Conservation (phyloP, 2,113 vertebrate genomes). For the Dromas ardeola region DNA sequence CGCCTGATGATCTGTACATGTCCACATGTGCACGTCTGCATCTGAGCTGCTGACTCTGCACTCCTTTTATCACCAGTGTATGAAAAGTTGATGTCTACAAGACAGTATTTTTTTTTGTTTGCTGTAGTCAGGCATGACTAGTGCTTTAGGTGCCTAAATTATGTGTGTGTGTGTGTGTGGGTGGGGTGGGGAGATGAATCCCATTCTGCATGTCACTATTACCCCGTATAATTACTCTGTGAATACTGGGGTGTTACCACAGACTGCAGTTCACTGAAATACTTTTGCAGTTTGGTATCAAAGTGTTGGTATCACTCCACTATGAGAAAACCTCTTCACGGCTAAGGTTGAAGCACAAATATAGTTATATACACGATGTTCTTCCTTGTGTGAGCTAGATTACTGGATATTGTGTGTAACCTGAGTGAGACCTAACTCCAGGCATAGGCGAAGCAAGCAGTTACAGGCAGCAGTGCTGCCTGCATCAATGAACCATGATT, state of each 20-base stretch:
- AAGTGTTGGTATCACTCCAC: background rate
- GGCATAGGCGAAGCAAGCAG: accelerated
- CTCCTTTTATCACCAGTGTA: background rate
- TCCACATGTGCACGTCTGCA: accelerated
- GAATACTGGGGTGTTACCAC: background rate
- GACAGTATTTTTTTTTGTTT: background rate
- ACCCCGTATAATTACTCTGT: background rate
- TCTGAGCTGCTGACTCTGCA: background rate
- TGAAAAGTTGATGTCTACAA: background rate
- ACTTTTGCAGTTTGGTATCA: background rate
- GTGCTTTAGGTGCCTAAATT: background rate
- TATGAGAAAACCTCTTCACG: background rate
- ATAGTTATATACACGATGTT: background rate
- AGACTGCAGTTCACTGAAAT: background rate
- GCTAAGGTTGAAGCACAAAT: background rate
- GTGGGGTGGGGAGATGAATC: background rate
- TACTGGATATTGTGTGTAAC: too few relatives aligned
- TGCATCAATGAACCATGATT: too few relatives aligned
- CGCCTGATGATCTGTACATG: background rate
- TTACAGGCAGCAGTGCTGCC: background rate
- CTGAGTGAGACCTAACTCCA: background rate
- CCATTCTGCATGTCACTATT: background rate
- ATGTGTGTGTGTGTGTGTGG: too few relatives aligned
- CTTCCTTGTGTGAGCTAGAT: background rate
- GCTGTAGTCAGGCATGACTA: background rate